Base-by-base conservation (phyloP, 2,113 vertebrate species). In the Corythaeola cristata region DNA sequence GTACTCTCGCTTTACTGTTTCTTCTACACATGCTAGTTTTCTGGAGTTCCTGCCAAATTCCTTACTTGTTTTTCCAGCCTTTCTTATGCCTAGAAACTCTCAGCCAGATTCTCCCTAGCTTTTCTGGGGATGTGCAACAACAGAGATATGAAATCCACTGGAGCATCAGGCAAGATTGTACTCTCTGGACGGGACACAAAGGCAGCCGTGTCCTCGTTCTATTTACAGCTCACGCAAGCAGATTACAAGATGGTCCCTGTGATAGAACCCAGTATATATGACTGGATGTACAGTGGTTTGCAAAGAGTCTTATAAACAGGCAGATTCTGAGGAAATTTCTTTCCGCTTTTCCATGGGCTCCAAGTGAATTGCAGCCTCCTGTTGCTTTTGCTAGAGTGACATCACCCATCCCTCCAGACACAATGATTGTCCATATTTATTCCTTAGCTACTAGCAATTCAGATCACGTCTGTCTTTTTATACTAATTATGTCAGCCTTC, bases 401-500 rank as follows among this genome's bases (percentile, higher is more conserved):
- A 84, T 39, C 26, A 23, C 16, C 6, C 17, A 39, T 47, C 35
- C 11, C 10, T 89, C 30, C 39, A 78, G 52, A 81, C 89, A 50
- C 6, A 71, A 56, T 35, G 5, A 44, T 73, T 82, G 45, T 85
- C n/a, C 59, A 21, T 64, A 68, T 85, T 90, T 96, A 55, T 39
- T 91, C 14, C 66, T 95, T 35, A 76, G 20, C 32, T 64, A 23
- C 28, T 89, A 84, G 13, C 4, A 71, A 85, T 81, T 96, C 80
- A 94, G 35, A 74, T 79, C 50, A 83, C 4, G 8, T n/a, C 55
- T 94, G 35, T 39, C 60, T 87, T 96, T 88, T 96, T 88, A 75
- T 68, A 77, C 32, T 56, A 93, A 91, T 97, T 91, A 84, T 95
- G 53, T 59, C 68, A 89, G 71, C 16, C 89, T 96, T 86, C 74